Base-by-base conservation (phyloP, 2,888 invertebrate genomes). In the Limnephilus lunatus region DNA sequence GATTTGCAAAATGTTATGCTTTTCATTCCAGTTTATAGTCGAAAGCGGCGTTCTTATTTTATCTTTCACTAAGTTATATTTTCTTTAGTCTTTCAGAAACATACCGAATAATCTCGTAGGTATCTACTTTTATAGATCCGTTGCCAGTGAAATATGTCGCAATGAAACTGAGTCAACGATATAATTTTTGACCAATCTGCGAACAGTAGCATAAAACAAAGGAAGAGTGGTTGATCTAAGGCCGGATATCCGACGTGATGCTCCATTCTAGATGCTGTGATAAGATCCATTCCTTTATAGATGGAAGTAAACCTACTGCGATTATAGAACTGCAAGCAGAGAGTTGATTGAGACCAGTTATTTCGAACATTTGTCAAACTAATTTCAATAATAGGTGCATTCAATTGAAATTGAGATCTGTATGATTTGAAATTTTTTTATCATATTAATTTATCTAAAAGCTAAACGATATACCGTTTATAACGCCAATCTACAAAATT, bases 211-310 rank as follows among this genome's bases (percentile, higher is more conserved):
- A 68, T 68, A 68, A 89, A 80, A 80, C 89, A 81, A 81, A 81
- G 30, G 85, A 81, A 81, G 80, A 81, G 89, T 30, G 89, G 89
- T 81, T 80, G 80, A 80, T 89, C 89, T 35, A 35, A 15, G n/a
- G n/a, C 31, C 31, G 82, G 81, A 90, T 90, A 82, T 90, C 90
- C 90, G 82, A 31, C 25, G 90, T 82, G 82, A 90, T 82, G 81
- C 44, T n/a, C 82, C 39, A 90, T 90, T 82, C 30, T 83, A 31
- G 15, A 83, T 32, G 1, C 31, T 32, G 7, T 14, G 82, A 32
- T 83, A 83, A 86, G 48, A 86, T 86, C 35, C 30, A 39, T 39
- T 39, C 44, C 19, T 48, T 48, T 86, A 12, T 30, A 39, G 44
- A 39, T 39, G 86, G 9, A 68, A 68, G 68, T 25, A 68, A n/a